Evolutionary conservation across 2,797 vertebrate genomes (phyloP).

Genomic region (Dromococcyx pavoninus): DNA sequence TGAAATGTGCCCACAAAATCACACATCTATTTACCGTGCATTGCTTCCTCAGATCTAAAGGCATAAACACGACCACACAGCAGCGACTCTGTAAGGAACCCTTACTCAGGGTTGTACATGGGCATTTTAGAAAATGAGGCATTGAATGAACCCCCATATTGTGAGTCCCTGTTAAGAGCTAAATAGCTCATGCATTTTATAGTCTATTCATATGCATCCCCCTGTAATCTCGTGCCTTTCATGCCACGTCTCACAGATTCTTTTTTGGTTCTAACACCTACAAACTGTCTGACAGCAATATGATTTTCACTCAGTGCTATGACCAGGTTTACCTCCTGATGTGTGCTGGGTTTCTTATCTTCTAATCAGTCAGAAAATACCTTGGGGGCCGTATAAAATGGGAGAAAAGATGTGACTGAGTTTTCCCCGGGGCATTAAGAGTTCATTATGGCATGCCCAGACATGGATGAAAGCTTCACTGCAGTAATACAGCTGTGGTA

Average conservation of each 20-base stretch:
- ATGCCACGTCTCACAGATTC: neutral
- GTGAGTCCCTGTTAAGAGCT: neutral
- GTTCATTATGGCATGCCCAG: neutral
- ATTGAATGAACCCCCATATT: neutral
- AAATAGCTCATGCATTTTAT: neutral
- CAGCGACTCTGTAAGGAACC: neutral
- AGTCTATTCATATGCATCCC: neutral
- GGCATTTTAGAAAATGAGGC: neutral
- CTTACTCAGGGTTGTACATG: neutral
- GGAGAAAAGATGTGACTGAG: neutral
- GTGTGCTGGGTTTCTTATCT: neutral
- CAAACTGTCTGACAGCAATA: neutral
- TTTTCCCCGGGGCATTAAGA: neutral
- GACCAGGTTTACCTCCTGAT: neutral
- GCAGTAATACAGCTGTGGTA: neutral
- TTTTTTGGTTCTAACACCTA: neutral
- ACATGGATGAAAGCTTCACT: accelerated
- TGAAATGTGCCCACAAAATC: neutral
- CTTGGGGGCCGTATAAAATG: neutral
- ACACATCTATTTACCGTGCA: neutral
- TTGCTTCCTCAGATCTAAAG: neutral
- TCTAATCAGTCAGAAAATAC: neutral
- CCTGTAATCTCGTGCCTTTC: neutral
- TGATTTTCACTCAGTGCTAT: neutral
- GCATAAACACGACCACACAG: neutral